phyloP scores from a whole-genome alignment of 2,888 invertebrate genomes.

The Chouioia cunea region DNA sequence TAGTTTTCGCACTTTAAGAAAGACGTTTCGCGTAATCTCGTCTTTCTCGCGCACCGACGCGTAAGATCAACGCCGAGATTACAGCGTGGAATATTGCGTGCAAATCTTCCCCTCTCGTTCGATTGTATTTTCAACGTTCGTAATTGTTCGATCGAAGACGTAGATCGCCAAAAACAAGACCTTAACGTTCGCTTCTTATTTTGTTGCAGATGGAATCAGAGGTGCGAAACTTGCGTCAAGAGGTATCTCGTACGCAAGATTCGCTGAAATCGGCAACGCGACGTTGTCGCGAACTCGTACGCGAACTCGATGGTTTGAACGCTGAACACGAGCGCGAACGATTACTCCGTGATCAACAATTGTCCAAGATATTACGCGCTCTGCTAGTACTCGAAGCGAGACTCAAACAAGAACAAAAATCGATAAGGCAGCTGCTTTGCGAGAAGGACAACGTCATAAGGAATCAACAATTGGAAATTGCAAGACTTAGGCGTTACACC shows the following conservation, averaged over 20 bases:
- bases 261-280: constrained; percentile 76
- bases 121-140: too few species aligned
- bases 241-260: constrained; percentile 77
- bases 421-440: constrained; percentile 76
- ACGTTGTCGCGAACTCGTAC: constrained; percentile 78
- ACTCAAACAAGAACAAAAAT: constrained; percentile 80
- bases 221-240: constrained; percentile 68
- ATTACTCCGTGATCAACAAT: constrained; percentile 77
- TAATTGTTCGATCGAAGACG: too few species aligned
- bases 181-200: too few species aligned
- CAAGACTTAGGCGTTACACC: constrained; percentile 71
- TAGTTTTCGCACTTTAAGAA: too few species aligned
- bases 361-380: constrained; percentile 78
- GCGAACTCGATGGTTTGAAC: constrained; percentile 61
- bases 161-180: too few species aligned
- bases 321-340: constrained; percentile 71
- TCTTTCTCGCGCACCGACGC: too few species aligned
- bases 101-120: too few species aligned
- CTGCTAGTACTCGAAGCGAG: constrained; percentile 80
- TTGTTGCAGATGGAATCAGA: constrained; percentile 78
- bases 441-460: constrained; percentile 81
- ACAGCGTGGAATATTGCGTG: too few species aligned
- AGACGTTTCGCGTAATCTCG: too few species aligned
- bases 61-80: too few species aligned
- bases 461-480: constrained; percentile 78